These are phyloP conservation scores for Actinia tenebrosa DNA, from an alignment of 64 coral and sea anemone species.

Conservation along the genomic window DNA sequence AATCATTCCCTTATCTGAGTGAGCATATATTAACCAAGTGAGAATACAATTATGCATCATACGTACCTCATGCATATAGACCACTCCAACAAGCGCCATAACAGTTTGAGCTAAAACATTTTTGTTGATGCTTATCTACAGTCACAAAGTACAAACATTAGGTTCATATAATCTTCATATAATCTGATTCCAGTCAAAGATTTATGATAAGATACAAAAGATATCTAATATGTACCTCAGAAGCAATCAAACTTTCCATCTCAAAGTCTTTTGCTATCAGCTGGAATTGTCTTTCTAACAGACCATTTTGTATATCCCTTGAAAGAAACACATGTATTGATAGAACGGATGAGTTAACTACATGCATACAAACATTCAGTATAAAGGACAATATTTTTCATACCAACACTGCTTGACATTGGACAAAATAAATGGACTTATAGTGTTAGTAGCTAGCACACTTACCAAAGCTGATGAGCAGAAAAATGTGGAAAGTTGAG, in stretches of 20 bases:
- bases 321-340: neutral
- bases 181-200: neutral
- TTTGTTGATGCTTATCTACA: slow-evolving; percentile 41
- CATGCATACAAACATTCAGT: too few relatives aligned
- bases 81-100: slow-evolving; percentile 59
- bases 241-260: neutral
- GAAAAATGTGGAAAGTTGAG: slow-evolving; percentile 43
- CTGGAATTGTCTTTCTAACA: slow-evolving; percentile 58
- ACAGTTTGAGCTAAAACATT: slow-evolving; percentile 48
- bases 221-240: neutral
- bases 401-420: too few relatives aligned
- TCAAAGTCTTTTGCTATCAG: slow-evolving; percentile 34
- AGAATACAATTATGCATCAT: too few relatives aligned
- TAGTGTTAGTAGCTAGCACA: too few relatives aligned
- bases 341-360: neutral
- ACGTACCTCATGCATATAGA: slow-evolving; percentile 66
- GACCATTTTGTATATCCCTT: slow-evolving; percentile 79
- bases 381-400: too few relatives aligned
- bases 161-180: neutral
- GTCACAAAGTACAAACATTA: neutral
- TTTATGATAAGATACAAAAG: neutral
- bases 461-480: slow-evolving; percentile 74
- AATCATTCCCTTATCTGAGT: too few relatives aligned
- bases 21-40: too few relatives aligned
- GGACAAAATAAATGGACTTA: too few relatives aligned